phyloP scores from a whole-genome alignment of 2,888 invertebrate genomes.

The Megalurothrips usitatus region DNA sequence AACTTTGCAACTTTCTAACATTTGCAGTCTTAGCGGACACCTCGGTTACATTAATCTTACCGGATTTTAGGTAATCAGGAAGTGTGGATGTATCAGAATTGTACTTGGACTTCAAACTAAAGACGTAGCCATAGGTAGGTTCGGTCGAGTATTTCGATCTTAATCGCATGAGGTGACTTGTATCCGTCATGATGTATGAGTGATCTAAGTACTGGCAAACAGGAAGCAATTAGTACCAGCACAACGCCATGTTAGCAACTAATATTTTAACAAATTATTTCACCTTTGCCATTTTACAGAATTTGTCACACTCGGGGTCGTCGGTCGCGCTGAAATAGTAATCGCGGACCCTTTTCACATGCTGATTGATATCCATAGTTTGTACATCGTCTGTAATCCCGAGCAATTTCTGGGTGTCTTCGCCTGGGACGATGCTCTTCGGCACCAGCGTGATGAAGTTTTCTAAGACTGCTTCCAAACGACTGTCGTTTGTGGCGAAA shows the following conservation, averaged over 20 bases:
- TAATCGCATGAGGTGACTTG: not conserved
- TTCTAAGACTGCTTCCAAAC: not conserved
- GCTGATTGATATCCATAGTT: not conserved
- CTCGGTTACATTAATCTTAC: too few relatives aligned
- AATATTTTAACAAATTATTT: not conserved
- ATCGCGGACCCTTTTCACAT: not conserved
- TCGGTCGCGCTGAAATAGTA: not conserved
- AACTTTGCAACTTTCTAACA: too few relatives aligned
- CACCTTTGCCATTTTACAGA: constrained; percentile 2
- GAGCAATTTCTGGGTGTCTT: not conserved
- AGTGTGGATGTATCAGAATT: not conserved
- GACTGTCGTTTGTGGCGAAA: not conserved
- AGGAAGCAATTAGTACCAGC: not conserved
- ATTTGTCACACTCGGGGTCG: not conserved
- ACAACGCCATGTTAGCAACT: not conserved
- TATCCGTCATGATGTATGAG: not conserved
- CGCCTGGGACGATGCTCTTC: not conserved
- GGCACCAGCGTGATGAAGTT: not conserved
- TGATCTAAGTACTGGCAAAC: not conserved
- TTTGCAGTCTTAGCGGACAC: too few relatives aligned
- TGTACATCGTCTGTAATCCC: not conserved
- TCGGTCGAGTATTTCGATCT: not conserved
- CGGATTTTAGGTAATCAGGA: not conserved
- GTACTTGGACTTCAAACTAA: not conserved
- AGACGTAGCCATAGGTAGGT: not conserved